Percentiles rank a stretch among this genome's conserved stretches.
Evolutionary conservation across 2,113 vertebrate genomes (phyloP).

Genomic region (Entomyzon cyanotis): DNA sequence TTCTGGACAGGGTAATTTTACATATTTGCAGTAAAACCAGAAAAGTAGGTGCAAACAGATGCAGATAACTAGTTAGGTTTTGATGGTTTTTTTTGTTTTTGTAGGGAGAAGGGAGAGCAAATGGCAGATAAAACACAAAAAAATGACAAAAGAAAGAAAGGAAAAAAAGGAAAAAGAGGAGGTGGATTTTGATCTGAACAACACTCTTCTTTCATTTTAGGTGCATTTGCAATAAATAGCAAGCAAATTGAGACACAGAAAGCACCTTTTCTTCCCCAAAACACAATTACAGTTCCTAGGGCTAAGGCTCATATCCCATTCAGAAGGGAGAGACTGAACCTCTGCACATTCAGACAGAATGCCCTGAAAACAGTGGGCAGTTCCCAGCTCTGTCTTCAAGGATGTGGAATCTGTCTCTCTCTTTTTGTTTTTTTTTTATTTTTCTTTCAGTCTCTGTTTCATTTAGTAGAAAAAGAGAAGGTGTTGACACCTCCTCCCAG

Average conservation of each 20-base stretch:
- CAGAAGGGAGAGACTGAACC: neutral
- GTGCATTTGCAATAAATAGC: neutral
- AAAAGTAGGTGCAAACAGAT: neutral
- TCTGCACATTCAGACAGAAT: neutral
- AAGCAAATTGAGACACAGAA: neutral
- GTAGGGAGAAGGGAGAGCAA: neutral
- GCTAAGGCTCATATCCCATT: neutral
- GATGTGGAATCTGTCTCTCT: fast-evolving
- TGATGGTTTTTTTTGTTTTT: neutral
- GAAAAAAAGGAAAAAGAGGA: neutral
- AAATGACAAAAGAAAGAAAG: neutral
- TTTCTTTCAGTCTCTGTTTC: neutral
- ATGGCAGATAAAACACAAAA: neutral
- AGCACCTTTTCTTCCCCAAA: neutral
- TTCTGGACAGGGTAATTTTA: neutral
- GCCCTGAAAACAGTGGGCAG: neutral
- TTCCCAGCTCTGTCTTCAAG: neutral
- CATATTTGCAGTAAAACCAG: neutral
- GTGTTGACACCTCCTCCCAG: neutral
- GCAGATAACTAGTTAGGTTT: neutral
- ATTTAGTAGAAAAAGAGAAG: neutral
- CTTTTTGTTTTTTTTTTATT: neutral
- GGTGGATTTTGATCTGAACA: neutral
- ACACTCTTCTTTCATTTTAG: neutral
- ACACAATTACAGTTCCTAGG: neutral